These are phyloP conservation scores for Denticeps clupeoides DNA, from an alignment of 2,797 vertebrate genomes.

Conservation along the genomic window DNA sequence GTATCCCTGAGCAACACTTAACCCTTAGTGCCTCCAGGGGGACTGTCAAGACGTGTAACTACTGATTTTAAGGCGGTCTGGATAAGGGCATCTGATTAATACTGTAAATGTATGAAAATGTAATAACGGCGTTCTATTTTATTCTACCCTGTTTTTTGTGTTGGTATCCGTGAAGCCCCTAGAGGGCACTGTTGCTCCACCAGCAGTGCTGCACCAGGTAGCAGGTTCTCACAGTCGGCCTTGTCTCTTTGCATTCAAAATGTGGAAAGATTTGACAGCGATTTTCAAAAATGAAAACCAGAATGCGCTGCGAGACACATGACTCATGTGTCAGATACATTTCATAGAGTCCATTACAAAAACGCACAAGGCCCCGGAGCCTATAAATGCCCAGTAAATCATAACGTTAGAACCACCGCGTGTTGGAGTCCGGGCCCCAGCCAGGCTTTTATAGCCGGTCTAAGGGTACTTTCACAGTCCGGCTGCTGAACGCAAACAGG, in stretches of 20 bases:
- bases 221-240: neutral
- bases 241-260: neutral
- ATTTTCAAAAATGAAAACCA: constrained; percentile 15
- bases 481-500: neutral
- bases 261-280: too few relatives aligned
- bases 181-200: constrained; percentile 26
- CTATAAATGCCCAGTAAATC: constrained; percentile 14
- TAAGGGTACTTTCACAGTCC: constrained; percentile 6
- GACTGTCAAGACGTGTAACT: too few relatives aligned
- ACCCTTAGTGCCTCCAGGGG: too few relatives aligned
- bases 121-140: too few relatives aligned
- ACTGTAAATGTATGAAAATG: too few relatives aligned
- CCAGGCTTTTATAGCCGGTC: constrained; percentile 9
- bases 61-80: too few relatives aligned
- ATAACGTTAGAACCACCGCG: neutral
- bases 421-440: constrained; percentile 3
- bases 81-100: too few relatives aligned
- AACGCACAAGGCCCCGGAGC: constrained; percentile 15
- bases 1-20: too few relatives aligned
- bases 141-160: too few relatives aligned
- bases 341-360: constrained; percentile 17
- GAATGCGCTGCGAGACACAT: constrained; percentile 17
- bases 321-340: constrained; percentile 20
- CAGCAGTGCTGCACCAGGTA: neutral
- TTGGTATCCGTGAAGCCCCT: too few relatives aligned